Percentiles rank a stretch among this genome's conserved stretches.
These are phyloP conservation scores for Eudyptes chrysolophus DNA, from an alignment of 2,113 vertebrate species.

Conservation along the genomic window DNA sequence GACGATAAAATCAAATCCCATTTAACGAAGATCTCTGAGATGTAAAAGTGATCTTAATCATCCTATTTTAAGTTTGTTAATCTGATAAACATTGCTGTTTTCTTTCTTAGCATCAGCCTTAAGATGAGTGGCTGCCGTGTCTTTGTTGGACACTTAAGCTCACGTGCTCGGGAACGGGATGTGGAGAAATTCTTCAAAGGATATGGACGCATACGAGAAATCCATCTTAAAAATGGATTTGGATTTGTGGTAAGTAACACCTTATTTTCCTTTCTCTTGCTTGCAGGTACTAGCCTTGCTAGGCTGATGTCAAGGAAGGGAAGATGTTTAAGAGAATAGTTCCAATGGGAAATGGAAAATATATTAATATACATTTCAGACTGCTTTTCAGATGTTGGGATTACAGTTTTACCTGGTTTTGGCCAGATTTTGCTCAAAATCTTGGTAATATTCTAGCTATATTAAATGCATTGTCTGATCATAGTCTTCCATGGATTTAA, in stretches of 20 bases:
- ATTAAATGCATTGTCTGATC: background rate
- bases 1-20: background rate
- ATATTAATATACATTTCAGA: background rate
- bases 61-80: background rate
- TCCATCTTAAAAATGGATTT: constrained; percentile 92
- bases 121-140: constrained; percentile 90
- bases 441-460: background rate
- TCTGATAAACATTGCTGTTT: background rate
- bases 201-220: constrained; percentile 89
- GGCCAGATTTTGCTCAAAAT: background rate
- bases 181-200: constrained; percentile 96
- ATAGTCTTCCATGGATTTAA: background rate
- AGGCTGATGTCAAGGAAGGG: background rate
- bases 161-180: constrained; percentile 88
- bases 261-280: background rate
- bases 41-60: background rate
- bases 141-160: constrained; percentile 91
- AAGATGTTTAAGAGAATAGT: background rate
- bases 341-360: background rate
- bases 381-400: background rate
- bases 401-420: background rate
- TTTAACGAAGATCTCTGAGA: background rate
- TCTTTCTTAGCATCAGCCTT: constrained; percentile 36
- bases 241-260: constrained; percentile 88
- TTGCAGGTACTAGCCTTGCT: background rate